Evolutionary conservation across 2,888 invertebrate species (phyloP).

Genomic region (Orchestes rusci): DNA sequence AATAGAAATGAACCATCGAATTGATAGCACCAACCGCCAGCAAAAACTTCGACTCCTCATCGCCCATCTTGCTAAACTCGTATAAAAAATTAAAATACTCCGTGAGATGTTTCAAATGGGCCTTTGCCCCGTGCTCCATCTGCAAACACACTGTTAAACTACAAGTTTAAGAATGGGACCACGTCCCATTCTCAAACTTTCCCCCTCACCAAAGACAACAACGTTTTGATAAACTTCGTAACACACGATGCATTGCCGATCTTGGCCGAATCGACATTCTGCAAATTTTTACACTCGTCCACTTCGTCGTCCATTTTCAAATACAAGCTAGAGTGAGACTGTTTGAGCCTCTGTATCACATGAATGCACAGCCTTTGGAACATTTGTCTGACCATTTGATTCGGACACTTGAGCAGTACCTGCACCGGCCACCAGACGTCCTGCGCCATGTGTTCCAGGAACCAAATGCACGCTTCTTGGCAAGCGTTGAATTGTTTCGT

Average conservation of each 20-base stretch:
- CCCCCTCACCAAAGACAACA: constrained; percentile 69
- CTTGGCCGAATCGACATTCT: constrained; percentile 50
- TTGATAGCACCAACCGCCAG: constrained; percentile 81
- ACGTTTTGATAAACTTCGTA: constrained; percentile 84
- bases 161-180: not conserved
- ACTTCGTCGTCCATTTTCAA: constrained; percentile 52
- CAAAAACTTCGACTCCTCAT: constrained; percentile 84
- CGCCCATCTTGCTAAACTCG: constrained; percentile 93
- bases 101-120: constrained; percentile 78
- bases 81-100: constrained; percentile 89
- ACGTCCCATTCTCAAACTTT: too few relatives aligned
- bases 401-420: constrained; percentile 87
- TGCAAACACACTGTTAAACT: constrained; percentile 17
- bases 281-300: constrained; percentile 40
- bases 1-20: constrained; percentile 86
- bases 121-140: constrained; percentile 82
- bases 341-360: constrained; percentile 80
- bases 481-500: constrained; percentile 93
- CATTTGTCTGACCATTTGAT: constrained; percentile 96
- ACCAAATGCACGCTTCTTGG: constrained; percentile 85
- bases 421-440: constrained; percentile 96
- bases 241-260: constrained; percentile 80
- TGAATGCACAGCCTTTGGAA: constrained; percentile 92
- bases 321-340: constrained; percentile 55
- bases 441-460: constrained; percentile 85